Percentiles rank a stretch among this genome's conserved stretches.
Evolutionary conservation across 2,113 vertebrate genomes (phyloP).

Genomic region (Proteles cristata): DNA sequence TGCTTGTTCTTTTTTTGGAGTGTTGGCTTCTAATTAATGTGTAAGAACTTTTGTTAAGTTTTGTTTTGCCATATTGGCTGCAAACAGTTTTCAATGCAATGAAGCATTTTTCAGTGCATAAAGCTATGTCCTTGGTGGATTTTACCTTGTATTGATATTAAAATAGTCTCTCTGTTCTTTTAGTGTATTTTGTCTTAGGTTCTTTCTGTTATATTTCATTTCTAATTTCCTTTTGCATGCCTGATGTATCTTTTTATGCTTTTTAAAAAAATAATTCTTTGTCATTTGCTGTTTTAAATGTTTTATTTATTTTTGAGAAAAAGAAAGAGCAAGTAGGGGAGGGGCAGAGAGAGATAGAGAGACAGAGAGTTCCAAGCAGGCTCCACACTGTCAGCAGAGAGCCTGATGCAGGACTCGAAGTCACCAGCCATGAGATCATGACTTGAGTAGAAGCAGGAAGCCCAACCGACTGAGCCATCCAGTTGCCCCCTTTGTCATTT

Average conservation of each 20-base stretch:
- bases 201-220: not conserved
- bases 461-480: no score
- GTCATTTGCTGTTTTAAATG: not conserved
- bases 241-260: not conserved
- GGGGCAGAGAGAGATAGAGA: no score
- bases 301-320: no score
- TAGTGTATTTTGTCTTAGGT: not conserved
- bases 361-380: no score
- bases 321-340: no score
- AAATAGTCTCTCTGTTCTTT: not conserved
- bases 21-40: not conserved
- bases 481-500: not conserved
- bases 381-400: no score
- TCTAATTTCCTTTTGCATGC: not conserved
- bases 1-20: not conserved
- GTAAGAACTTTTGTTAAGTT: not conserved
- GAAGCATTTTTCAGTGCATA: not conserved
- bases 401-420: no score
- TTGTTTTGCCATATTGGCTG: not conserved
- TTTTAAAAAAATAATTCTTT: not conserved
- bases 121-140: not conserved
- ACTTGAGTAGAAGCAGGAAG: no score
- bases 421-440: no score
- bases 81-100: constrained; percentile 32
- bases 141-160: not conserved